A percentile compares a stretch with the other conserved stretches of the same genome.
Conservation (phyloP, 1,140 invertebrate genomes). For the Hyles euphorbiae region DNA sequence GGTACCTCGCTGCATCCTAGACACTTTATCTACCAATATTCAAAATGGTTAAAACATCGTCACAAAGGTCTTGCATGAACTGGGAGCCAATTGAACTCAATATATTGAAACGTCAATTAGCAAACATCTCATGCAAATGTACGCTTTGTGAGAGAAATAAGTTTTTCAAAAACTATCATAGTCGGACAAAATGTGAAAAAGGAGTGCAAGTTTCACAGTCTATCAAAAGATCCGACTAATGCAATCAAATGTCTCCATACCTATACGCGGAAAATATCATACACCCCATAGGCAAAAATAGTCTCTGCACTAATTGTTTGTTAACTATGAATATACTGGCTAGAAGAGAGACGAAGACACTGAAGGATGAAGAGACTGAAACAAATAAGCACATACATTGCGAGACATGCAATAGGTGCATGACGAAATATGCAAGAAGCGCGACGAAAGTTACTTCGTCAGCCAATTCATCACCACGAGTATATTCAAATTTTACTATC, state of each 20-base stretch:
- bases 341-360: conserved; percentile 26
- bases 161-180: neutral
- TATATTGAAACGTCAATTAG: conserved; percentile 39
- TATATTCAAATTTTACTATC: conserved; percentile 12
- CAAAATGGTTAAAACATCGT: no score
- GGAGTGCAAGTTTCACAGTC: conserved; percentile 11
- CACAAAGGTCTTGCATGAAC: neutral
- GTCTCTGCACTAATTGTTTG: conserved; percentile 43
- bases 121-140: conserved; percentile 39
- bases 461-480: conserved; percentile 13
- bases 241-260: neutral
- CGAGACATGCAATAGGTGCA: conserved; percentile 48
- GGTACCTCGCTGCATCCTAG: neutral
- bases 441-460: conserved; percentile 35
- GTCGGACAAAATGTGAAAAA: conserved; percentile 6
- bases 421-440: conserved; percentile 16
- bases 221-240: neutral
- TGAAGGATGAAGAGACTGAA: conserved; percentile 50
- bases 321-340: conserved; percentile 35
- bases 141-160: conserved; percentile 16
- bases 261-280: neutral
- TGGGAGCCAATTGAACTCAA: conserved; percentile 37
- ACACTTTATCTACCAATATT: no score
- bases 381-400: conserved; percentile 25
- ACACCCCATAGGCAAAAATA: conserved; percentile 6